Percentiles rank a stretch among this genome's conserved stretches.
Evolutionary conservation across 2,113 vertebrate species (phyloP).

Genomic region (Pluvianellus socialis): DNA sequence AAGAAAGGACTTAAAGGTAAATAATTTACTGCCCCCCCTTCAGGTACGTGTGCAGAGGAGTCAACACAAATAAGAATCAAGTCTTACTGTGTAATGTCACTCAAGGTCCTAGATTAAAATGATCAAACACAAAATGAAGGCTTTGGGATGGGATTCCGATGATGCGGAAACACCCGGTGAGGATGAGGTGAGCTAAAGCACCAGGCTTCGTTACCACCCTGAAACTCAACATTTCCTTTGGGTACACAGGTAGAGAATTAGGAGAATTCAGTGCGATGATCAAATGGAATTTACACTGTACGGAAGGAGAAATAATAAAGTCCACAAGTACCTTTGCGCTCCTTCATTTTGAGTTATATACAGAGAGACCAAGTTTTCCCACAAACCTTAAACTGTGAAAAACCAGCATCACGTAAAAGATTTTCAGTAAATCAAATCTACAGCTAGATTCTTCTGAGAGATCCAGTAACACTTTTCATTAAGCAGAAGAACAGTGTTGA

Average conservation of each 20-base stretch:
- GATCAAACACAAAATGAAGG: background rate
- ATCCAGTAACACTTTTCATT: background rate
- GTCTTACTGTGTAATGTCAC: rapidly evolving
- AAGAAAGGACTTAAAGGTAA: background rate
- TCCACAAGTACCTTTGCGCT: background rate
- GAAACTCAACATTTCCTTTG: background rate
- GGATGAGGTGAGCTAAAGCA: background rate
- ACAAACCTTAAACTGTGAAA: background rate
- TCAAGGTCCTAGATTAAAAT: background rate
- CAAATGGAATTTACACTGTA: background rate
- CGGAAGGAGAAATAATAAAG: background rate
- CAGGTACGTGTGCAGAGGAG: background rate
- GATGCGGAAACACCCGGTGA: background rate
- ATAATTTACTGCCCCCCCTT: background rate
- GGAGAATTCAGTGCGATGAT: background rate
- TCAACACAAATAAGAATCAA: background rate
- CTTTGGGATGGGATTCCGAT: background rate
- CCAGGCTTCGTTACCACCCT: background rate
- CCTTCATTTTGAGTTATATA: background rate
- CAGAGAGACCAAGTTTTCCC: background rate
- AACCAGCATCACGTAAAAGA: background rate
- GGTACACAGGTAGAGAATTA: too few relatives aligned
- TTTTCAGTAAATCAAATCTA: background rate
- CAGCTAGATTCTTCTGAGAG: background rate
- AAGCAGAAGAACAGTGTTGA: background rate